Conservation (phyloP, 2,797 vertebrate species). For the Jordanella pulchra region DNA sequence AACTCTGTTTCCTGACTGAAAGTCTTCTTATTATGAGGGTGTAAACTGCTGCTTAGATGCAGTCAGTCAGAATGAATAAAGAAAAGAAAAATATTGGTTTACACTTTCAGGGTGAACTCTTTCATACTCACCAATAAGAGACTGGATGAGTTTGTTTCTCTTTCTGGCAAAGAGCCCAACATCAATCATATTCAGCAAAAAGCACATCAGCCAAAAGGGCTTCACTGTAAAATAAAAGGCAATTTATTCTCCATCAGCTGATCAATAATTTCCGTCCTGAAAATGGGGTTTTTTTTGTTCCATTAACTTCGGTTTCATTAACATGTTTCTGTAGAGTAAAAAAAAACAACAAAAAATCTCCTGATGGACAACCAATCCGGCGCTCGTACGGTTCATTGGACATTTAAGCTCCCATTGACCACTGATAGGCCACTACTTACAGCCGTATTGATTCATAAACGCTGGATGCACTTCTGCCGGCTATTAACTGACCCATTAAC, state of each 20-base stretch:
- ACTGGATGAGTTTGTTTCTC: neutral
- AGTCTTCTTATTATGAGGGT: neutral
- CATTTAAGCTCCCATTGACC: constrained; percentile 25
- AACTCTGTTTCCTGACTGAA: neutral
- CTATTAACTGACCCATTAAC: constrained; percentile 49
- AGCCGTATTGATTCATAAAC: constrained; percentile 51
- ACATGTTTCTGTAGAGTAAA: neutral
- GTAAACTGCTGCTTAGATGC: neutral
- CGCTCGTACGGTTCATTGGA: constrained; percentile 2
- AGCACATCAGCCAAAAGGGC: neutral
- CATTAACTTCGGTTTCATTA: neutral
- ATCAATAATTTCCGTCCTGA: neutral
- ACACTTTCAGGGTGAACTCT: neutral
- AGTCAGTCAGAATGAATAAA: neutral
- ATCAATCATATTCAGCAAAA: neutral
- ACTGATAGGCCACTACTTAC: constrained; percentile 24
- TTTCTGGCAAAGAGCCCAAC: neutral
- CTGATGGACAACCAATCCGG: constrained; percentile 9
- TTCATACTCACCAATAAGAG: neutral
- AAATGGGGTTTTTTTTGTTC: neutral
- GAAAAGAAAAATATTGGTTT: neutral
- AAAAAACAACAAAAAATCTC: neutral
- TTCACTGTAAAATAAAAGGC: neutral
- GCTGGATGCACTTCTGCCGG: constrained; percentile 20
- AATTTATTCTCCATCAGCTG: neutral